phyloP scores from a whole-genome alignment of 2,797 vertebrate species.

The Eptatretus atami region DNA sequence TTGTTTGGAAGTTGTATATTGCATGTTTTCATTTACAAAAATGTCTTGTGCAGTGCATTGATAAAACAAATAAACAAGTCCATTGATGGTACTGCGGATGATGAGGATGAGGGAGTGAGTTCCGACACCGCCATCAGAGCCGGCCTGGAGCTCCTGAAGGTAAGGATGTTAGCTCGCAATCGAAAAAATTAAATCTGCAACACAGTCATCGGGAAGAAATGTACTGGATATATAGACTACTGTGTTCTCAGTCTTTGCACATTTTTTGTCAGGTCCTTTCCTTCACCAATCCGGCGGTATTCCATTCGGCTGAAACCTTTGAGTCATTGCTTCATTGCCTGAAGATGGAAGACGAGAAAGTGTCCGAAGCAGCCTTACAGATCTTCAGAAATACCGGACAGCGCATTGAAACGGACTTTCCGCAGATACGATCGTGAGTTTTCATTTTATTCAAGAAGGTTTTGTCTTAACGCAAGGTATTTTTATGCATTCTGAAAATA shows the following conservation, averaged over 20 bases:
- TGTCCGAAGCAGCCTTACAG: constrained; percentile 89
- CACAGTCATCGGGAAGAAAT: too few relatives aligned
- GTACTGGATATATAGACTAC: too few relatives aligned
- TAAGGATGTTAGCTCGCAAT: constrained; percentile 13
- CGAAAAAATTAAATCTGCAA: too few relatives aligned
- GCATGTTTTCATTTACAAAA: too few relatives aligned
- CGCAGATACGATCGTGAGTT: constrained; percentile 87
- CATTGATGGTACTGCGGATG: constrained; percentile 79
- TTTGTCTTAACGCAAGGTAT: too few relatives aligned
- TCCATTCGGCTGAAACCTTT: constrained; percentile 92
- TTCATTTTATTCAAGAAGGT: constrained; percentile 9
- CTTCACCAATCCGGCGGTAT: constrained; percentile 88
- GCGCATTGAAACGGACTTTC: constrained; percentile 83
- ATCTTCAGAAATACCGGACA: constrained; percentile 97
- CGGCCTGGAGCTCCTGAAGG: constrained; percentile 90
- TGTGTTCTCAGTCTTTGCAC: too few relatives aligned
- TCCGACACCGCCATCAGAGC: constrained; percentile 87
- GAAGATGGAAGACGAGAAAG: constrained; percentile 98
- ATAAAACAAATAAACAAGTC: constrained; percentile 96
- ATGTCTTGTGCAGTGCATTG: constrained; percentile 28
- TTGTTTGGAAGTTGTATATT: too few relatives aligned
- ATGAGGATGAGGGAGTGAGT: constrained; percentile 89
- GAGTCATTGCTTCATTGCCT: constrained; percentile 94
- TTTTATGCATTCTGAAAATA: too few relatives aligned
- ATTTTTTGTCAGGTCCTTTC: constrained; percentile 40